phyloP scores from a whole-genome alignment of 2,113 vertebrate genomes.

The Oryzias celebensis region DNA sequence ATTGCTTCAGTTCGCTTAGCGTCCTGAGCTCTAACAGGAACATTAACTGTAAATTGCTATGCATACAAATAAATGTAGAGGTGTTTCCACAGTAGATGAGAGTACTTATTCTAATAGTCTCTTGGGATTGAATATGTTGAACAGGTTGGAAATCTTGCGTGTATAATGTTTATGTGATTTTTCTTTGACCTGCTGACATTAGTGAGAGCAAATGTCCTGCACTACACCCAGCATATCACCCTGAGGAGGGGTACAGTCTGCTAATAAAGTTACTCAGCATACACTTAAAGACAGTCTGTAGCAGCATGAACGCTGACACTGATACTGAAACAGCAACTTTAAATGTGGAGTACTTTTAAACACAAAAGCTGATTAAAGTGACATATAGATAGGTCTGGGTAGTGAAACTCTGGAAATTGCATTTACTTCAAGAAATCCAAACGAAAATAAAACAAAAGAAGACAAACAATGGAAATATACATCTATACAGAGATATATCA shows the following conservation, averaged over 20 bases:
- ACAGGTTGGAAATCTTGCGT: background rate
- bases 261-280: conserved; percentile 5
- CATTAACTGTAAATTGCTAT: background rate
- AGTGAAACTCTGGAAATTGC: no score
- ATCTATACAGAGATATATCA: no score
- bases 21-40: background rate
- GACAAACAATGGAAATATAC: no score
- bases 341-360: no score
- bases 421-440: no score
- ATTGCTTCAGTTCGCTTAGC: background rate
- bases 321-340: no score
- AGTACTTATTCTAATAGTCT: background rate
- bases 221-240: conserved; percentile 34
- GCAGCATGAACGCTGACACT: no score
- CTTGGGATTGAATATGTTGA: conserved; percentile 5
- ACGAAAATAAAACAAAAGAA: no score
- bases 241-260: background rate
- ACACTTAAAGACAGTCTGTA: conserved; percentile 47
- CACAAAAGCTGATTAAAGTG: no score
- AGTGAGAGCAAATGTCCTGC: conserved; percentile 25
- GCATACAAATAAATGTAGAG: background rate
- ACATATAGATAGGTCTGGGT: no score
- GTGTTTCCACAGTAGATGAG: conserved; percentile 1
- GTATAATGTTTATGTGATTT: background rate
- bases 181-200: conserved; percentile 1